These are phyloP conservation scores for Drosophila pruinosa DNA, from an alignment of 1,140 invertebrate genomes.

Conservation along the genomic window DNA sequence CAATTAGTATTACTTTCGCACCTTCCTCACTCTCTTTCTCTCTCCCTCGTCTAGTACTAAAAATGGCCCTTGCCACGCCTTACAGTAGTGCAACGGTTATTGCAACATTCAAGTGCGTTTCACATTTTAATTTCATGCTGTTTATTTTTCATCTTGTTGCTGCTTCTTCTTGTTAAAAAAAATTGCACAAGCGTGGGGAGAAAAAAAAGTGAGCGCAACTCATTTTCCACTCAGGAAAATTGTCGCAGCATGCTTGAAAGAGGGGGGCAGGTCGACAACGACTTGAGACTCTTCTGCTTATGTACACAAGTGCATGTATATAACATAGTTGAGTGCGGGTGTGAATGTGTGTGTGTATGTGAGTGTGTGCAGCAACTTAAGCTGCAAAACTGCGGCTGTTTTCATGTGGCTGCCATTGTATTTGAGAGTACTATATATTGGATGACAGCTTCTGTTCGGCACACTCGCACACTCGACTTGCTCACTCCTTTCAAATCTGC, in stretches of 20 bases:
- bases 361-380: background rate
- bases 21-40: background rate
- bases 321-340: background rate
- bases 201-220: slow-evolving; percentile 54
- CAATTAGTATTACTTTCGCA: slow-evolving; percentile 62
- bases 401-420: slow-evolving; percentile 34
- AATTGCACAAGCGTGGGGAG: slow-evolving; percentile 39
- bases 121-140: slow-evolving; percentile 57
- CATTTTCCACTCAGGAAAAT: slow-evolving; percentile 72
- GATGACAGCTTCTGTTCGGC: background rate
- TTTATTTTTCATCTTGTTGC: slow-evolving; percentile 31
- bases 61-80: background rate
- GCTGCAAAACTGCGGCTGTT: background rate
- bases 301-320: background rate
- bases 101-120: slow-evolving; percentile 69
- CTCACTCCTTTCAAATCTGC: background rate
- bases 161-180: slow-evolving; percentile 50
- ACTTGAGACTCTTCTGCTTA: slow-evolving; percentile 10
- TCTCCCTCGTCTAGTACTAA: background rate
- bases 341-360: background rate
- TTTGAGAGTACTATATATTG: slow-evolving; percentile 59
- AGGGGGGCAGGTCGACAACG: slow-evolving; percentile 4
- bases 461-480: background rate
- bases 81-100: slow-evolving; percentile 10
- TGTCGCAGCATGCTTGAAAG: slow-evolving; percentile 63